Evolutionary conservation across 2,888 invertebrate species (phyloP).

Genomic region (Dinocampus coccinellae): DNA sequence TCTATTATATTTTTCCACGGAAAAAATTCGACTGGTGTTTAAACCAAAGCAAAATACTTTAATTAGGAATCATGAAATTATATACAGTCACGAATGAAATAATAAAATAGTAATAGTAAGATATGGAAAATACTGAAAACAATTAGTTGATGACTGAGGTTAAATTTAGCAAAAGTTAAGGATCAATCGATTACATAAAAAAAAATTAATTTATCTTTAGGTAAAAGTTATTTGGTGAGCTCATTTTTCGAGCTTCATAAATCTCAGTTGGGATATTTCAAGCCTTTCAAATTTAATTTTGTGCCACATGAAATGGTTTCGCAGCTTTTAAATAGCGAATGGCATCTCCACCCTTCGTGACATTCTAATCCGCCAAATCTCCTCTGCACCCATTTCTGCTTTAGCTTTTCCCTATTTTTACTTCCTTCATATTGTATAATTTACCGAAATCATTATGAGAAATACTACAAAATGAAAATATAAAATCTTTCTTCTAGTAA

Average conservation of each 20-base stretch:
- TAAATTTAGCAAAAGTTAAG: not conserved
- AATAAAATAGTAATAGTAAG: not conserved
- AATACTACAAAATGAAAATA: conserved; percentile 9
- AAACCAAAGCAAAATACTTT: too few species aligned
- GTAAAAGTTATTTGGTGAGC: not conserved
- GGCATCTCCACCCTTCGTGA: not conserved
- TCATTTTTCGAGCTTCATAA: not conserved
- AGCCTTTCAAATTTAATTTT: conserved; percentile 7
- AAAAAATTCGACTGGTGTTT: not conserved
- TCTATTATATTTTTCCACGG: too few species aligned
- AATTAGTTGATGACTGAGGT: not conserved
- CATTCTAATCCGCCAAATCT: conserved; percentile 28
- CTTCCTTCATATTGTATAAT: conserved; percentile 20
- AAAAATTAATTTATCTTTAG: not conserved
- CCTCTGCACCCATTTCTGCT: not conserved
- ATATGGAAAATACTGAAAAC: not conserved
- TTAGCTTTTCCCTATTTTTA: conserved; percentile 15
- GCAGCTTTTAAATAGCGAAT: conserved; percentile 20
- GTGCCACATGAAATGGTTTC: conserved; percentile 15
- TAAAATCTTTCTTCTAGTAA: not conserved
- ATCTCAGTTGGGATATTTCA: not conserved
- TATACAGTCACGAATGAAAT: not conserved
- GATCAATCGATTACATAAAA: not conserved
- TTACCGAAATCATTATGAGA: not conserved
- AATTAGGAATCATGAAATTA: not conserved